These are phyloP conservation scores for Tenthredo distinguenda DNA, from an alignment of 2,888 invertebrate species.

Conservation along the genomic window DNA sequence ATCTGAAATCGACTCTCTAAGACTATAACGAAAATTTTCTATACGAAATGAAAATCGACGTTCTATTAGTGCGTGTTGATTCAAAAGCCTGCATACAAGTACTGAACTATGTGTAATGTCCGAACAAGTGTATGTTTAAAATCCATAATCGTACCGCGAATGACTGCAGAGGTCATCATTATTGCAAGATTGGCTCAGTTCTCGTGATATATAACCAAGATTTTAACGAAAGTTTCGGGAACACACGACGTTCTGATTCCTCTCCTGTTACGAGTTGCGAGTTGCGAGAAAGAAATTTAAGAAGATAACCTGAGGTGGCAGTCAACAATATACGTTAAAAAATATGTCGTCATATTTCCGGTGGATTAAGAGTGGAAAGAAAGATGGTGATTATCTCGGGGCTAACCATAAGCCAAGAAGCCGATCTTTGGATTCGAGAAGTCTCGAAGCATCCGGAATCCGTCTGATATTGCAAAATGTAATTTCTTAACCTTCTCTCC, in stretches of 20 bases:
- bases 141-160: not conserved
- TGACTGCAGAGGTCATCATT: not conserved
- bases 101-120: not conserved
- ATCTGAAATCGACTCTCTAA: not conserved
- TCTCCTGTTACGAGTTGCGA: not conserved
- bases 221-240: slow-evolving; percentile 9
- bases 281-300: not conserved
- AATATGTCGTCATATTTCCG: slow-evolving; percentile 85
- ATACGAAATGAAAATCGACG: not conserved
- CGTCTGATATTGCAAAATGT: slow-evolving; percentile 81
- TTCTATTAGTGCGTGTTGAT: not conserved
- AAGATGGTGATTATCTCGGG: slow-evolving; percentile 80
- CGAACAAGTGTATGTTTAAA: not conserved
- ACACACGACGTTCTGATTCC: not conserved
- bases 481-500: slow-evolving; percentile 59
- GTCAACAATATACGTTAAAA: slow-evolving; percentile 58
- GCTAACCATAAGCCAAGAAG: slow-evolving; percentile 84
- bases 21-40: not conserved
- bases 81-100: not conserved
- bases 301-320: slow-evolving; percentile 8
- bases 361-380: slow-evolving; percentile 84
- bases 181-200: not conserved
- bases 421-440: slow-evolving; percentile 86
- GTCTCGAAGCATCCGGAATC: slow-evolving; percentile 85
- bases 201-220: not conserved